Evolutionary conservation across 2,797 vertebrate species (phyloP).

Genomic region (Loris lydekkerianus): DNA sequence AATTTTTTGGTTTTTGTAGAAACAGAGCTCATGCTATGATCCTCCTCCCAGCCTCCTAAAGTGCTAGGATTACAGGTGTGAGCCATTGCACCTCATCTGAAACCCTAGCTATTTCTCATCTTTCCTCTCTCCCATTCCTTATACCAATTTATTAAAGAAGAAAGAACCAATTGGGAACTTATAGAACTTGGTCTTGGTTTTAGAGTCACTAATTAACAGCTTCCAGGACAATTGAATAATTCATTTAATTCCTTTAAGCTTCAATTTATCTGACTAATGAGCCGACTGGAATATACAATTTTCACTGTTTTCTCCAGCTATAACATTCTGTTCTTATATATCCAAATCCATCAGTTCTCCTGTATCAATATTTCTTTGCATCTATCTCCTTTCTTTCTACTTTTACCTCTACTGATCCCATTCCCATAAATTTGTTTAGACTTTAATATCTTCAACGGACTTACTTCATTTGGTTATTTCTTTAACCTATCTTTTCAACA

Average conservation of each 20-base stretch:
- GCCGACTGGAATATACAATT: neutral
- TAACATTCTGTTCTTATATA: neutral
- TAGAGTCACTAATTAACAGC: neutral
- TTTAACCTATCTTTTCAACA: conserved; percentile 42
- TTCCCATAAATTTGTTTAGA: neutral
- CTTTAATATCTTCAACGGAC: neutral
- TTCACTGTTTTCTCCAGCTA: neutral
- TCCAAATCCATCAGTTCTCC: neutral
- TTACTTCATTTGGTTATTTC: neutral
- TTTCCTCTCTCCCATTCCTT: neutral
- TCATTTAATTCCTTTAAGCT: conserved; percentile 24
- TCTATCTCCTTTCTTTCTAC: neutral
- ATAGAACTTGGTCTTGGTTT: conserved; percentile 24
- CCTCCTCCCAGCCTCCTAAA: neutral
- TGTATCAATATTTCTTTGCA: neutral
- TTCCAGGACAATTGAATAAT: neutral
- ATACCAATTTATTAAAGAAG: neutral
- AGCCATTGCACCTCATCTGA: neutral
- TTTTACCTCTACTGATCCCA: neutral
- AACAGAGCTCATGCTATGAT: neutral
- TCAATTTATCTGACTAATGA: conserved; percentile 23
- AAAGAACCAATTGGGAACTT: neutral
- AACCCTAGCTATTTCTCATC: neutral
- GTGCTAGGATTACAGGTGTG: neutral
- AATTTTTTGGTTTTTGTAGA: neutral